Evolutionary conservation across 2,113 vertebrate species (phyloP).

Genomic region (Bufo gargarizans): DNA sequence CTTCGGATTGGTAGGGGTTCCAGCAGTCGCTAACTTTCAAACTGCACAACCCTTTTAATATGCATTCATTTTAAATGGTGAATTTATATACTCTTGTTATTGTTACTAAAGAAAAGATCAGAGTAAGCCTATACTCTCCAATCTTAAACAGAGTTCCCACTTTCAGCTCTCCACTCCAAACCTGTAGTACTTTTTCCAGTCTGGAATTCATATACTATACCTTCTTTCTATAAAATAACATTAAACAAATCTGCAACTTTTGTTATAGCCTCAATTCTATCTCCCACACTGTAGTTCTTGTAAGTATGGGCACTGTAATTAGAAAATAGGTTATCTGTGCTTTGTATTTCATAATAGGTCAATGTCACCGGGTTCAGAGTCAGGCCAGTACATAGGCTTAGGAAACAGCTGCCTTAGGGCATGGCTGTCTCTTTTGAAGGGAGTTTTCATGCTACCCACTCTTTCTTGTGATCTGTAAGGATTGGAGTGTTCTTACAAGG

Average conservation of each 20-base stretch:
- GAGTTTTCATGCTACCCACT: neutral
- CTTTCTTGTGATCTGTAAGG: neutral
- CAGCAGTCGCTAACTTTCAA: too few relatives aligned
- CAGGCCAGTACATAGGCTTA: neutral
- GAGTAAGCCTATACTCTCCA: neutral
- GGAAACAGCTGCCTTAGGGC: slow-evolving; percentile 19
- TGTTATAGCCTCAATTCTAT: neutral
- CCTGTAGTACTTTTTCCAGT: neutral
- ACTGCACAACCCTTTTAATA: neutral
- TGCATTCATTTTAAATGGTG: neutral
- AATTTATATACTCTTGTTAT: neutral
- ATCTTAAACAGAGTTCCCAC: neutral
- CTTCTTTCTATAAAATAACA: neutral
- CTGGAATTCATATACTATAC: neutral
- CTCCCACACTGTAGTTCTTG: neutral
- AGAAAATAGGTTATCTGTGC: neutral
- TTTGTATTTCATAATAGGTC: slow-evolving; percentile 8
- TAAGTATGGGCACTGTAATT: neutral
- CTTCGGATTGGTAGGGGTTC: too few relatives aligned
- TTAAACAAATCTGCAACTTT: neutral
- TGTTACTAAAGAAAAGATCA: neutral
- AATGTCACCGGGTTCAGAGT: neutral
- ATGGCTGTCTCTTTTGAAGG: neutral
- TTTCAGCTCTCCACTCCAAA: neutral
- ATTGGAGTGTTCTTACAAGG: neutral